Conservation (phyloP, 1,140 invertebrate genomes). For the Conus ventricosus region DNA sequence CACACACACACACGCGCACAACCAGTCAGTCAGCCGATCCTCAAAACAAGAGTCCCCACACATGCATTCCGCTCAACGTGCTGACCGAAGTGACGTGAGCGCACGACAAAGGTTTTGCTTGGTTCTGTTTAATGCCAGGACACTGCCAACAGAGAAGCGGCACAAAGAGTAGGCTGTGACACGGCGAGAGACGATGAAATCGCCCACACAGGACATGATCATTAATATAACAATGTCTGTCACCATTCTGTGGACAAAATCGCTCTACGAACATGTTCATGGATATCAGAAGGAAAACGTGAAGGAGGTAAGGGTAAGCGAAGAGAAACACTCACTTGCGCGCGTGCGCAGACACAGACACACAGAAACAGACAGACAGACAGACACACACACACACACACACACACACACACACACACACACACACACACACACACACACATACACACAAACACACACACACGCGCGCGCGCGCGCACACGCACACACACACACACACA, state of each 20-base stretch:
- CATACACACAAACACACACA: no score
- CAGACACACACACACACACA: no score
- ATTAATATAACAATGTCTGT: background rate
- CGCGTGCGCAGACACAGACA: no score
- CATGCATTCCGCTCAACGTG: background rate
- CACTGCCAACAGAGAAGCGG: background rate
- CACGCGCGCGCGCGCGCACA: no score
- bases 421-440: background rate
- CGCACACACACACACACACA: no score
- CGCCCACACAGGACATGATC: background rate
- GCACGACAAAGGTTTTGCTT: background rate
- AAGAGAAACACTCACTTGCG: no score
- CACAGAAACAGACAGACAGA: no score
- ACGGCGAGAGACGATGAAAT: background rate
- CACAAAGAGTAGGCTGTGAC: background rate
- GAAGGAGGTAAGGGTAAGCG: no score
- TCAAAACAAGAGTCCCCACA: background rate
- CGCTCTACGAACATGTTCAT: no score
- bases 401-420: no score
- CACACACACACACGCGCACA: background rate
- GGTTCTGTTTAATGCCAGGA: background rate
- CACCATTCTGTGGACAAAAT: background rate
- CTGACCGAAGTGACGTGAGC: background rate
- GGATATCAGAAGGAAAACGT: no score
- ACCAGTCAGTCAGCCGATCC: constrained; percentile 11